phyloP scores from a whole-genome alignment of 2,113 vertebrate species.

The Ardeotis arabs region DNA sequence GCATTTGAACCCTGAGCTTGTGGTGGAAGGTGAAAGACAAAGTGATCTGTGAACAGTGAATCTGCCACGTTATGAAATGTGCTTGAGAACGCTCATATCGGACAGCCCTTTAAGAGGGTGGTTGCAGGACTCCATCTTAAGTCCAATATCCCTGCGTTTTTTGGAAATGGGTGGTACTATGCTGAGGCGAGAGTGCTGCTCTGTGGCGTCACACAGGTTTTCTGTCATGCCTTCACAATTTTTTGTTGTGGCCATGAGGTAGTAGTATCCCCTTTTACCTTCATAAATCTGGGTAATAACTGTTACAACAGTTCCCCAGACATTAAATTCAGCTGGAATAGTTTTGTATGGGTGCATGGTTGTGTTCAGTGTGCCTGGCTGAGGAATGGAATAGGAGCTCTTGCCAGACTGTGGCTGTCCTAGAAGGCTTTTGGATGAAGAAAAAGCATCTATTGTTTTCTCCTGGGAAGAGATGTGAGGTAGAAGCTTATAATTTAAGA shows the following conservation, averaged over 20 bases:
- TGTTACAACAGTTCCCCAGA: neutral
- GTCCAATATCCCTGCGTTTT: accelerated
- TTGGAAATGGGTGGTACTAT: accelerated
- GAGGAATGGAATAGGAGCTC: neutral
- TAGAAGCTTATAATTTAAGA: neutral
- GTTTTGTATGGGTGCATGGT: neutral
- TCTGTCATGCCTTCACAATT: neutral
- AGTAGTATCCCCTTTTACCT: neutral
- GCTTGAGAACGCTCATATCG: neutral
- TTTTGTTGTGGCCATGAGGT: neutral
- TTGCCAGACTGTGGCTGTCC: neutral
- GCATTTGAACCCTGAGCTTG: neutral
- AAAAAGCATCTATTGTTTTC: neutral
- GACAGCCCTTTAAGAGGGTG: accelerated
- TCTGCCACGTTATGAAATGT: neutral
- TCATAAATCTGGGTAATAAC: neutral
- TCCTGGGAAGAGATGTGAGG: neutral
- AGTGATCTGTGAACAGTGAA: neutral
- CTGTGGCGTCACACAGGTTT: neutral
- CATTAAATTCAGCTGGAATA: neutral
- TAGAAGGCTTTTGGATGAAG: neutral
- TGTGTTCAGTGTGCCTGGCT: neutral
- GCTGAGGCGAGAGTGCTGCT: neutral
- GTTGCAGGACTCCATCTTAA: neutral
- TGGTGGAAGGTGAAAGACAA: neutral